Conservation (phyloP, 2,113 vertebrate genomes). For the Pomatostomus ruficeps region DNA sequence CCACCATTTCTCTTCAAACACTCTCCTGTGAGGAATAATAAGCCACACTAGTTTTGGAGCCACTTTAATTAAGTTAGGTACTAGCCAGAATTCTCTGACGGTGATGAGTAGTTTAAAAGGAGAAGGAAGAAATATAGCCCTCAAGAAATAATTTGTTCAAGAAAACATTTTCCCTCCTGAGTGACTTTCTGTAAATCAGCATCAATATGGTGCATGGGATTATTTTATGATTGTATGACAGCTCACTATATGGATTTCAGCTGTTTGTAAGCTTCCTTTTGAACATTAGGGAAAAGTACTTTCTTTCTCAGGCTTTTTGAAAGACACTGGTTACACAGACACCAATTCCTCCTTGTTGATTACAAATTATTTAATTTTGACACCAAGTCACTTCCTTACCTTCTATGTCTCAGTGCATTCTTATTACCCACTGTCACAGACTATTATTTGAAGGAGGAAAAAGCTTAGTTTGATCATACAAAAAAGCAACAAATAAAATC, state of each 20-base stretch:
- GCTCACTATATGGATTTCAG: not conserved
- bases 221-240: not conserved
- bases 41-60: not conserved
- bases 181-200: not conserved
- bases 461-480: not conserved
- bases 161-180: not conserved
- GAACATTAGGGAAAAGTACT: not conserved
- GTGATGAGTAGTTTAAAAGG: not conserved
- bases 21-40: not conserved
- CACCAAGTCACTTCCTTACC: not conserved
- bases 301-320: not conserved
- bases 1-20: not conserved
- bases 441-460: not conserved
- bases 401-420: not conserved
- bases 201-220: not conserved
- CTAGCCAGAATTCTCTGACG: not conserved
- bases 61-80: not conserved
- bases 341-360: not conserved
- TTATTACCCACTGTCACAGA: not conserved
- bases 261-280: not conserved
- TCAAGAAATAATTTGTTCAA: not conserved
- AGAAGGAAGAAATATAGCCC: not conserved
- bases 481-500: not conserved
- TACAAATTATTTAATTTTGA: not conserved
- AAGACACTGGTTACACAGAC: not conserved